Conservation (phyloP, 2,797 vertebrate species). For the Falco peregrinus region DNA sequence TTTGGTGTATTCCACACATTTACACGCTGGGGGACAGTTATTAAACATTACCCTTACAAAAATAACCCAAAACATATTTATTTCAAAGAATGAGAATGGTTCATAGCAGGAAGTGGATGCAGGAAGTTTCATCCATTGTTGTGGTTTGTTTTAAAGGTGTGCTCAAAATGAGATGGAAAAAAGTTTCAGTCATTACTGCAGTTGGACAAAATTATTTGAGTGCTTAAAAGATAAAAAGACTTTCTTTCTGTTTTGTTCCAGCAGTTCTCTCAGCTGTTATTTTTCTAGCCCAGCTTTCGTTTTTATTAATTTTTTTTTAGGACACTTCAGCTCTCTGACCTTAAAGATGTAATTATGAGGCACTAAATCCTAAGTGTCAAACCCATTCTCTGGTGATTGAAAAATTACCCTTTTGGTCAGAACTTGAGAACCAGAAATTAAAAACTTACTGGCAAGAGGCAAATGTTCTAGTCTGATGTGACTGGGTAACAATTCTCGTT, state of each 20-base stretch:
- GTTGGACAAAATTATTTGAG: not conserved
- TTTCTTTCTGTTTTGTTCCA: not conserved
- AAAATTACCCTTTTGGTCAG: not conserved
- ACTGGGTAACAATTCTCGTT: not conserved
- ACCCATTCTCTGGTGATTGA: not conserved
- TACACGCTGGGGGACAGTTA: slow-evolving; percentile 8
- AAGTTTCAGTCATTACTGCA: not conserved
- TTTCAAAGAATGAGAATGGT: slow-evolving; percentile 43
- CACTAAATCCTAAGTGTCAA: not conserved
- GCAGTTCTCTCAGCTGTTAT: not conserved
- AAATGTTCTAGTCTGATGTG: not conserved
- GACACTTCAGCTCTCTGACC: not conserved
- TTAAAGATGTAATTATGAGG: not conserved
- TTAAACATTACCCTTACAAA: slow-evolving; percentile 30
- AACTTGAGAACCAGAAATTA: not conserved
- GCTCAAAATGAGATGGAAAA: slow-evolving; percentile 6
- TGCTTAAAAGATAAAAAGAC: slow-evolving; percentile 42
- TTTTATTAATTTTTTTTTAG: not conserved
- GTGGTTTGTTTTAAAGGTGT: slow-evolving; percentile 60
- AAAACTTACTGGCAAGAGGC: not conserved
- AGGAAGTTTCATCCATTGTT: slow-evolving; percentile 17
- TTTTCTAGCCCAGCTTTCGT: not conserved
- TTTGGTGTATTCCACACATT: slow-evolving; percentile 45
- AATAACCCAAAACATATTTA: slow-evolving; percentile 45
- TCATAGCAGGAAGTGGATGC: slow-evolving; percentile 11